Percentiles rank a stretch among this genome's conserved stretches.
These are phyloP conservation scores for Wasmannia auropunctata DNA, from an alignment of 1,140 invertebrate genomes.

Conservation along the genomic window DNA sequence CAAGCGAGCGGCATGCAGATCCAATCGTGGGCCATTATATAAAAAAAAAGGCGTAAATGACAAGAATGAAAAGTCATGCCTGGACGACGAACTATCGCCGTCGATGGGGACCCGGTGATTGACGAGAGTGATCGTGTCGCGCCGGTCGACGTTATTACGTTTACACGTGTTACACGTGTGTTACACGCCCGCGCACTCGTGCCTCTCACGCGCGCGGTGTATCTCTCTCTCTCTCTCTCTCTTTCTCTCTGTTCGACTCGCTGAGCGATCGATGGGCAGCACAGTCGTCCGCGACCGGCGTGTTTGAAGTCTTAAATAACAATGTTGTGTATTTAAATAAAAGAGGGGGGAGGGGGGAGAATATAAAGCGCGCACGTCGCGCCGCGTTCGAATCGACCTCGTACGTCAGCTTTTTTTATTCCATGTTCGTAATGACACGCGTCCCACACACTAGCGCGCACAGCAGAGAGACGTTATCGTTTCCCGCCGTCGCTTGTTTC, in stretches of 20 bases:
- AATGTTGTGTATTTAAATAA: conserved; percentile 1
- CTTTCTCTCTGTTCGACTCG: neutral
- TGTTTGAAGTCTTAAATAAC: conserved; percentile 20
- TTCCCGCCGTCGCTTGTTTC: neutral
- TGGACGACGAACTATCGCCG: conserved; percentile 43
- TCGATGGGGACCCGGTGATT: conserved; percentile 49
- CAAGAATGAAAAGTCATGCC: conserved; percentile 46
- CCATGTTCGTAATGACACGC: neutral
- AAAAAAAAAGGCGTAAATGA: conserved; percentile 49
- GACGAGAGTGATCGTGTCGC: conserved; percentile 38
- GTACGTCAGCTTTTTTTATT: neutral
- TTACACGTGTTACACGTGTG: conserved; percentile 52
- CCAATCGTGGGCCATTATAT: conserved; percentile 31
- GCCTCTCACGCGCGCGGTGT: too few relatives aligned
- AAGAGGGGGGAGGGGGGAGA: too few relatives aligned
- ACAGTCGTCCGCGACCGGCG: neutral
- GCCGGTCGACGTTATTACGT: conserved; percentile 50
- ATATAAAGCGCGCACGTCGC: neutral
- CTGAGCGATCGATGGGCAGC: conserved; percentile 33
- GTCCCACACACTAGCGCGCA: too few relatives aligned
- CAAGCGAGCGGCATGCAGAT: neutral
- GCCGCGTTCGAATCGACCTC: neutral
- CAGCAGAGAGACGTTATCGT: neutral
- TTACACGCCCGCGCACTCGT: neutral
- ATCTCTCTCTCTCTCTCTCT: too few relatives aligned